These are phyloP conservation scores for Pitta sordida DNA, from an alignment of 2,113 vertebrate species.

Conservation along the genomic window DNA sequence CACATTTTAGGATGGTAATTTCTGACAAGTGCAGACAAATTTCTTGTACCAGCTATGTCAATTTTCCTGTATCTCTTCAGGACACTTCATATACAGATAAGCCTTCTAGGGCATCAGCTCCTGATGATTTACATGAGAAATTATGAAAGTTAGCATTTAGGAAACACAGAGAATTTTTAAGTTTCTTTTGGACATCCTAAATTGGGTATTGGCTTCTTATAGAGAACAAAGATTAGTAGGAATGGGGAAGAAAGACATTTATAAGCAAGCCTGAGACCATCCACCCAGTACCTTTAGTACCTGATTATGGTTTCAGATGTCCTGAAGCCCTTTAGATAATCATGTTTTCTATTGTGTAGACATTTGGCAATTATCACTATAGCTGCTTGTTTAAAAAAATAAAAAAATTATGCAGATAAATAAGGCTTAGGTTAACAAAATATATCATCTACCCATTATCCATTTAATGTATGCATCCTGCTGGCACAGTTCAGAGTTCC, in stretches of 20 bases:
- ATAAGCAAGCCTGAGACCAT: background rate
- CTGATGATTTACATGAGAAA: background rate
- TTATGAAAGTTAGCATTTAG: background rate
- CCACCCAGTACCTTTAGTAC: background rate
- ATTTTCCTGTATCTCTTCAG: background rate
- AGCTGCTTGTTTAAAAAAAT: background rate
- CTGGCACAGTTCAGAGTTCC: conserved; percentile 12
- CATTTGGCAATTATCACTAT: conserved; percentile 18
- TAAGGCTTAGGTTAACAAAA: conserved; percentile 23
- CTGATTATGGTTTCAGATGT: background rate
- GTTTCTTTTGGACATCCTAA: background rate
- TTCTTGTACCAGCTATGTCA: background rate
- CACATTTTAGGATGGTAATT: background rate
- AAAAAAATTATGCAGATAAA: conserved; percentile 14
- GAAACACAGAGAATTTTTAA: background rate
- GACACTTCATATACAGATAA: background rate
- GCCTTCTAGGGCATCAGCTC: background rate
- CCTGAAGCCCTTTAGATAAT: background rate
- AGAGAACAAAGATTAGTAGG: background rate
- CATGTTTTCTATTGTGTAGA: background rate
- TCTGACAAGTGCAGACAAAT: background rate
- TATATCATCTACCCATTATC: conserved; percentile 49
- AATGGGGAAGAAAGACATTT: background rate
- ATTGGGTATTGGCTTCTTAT: background rate
- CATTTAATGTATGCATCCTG: conserved; percentile 31